Percentiles rank a stretch among this genome's conserved stretches.
phyloP scores from a whole-genome alignment of 2,888 invertebrate genomes.

The Spatulosminthurus flaviceps region DNA sequence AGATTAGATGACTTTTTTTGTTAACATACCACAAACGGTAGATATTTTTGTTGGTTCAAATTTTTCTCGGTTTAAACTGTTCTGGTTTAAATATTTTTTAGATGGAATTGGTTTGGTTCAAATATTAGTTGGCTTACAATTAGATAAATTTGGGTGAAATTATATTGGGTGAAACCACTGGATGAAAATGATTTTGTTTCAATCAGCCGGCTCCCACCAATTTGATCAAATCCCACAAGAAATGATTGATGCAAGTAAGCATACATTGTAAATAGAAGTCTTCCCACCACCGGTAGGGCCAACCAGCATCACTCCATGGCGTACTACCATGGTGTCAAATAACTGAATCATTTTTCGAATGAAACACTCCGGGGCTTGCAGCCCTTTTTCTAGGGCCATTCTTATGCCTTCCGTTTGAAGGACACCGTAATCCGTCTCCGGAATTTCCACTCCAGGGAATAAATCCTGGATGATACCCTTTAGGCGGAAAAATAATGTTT shows the following conservation, averaged over 20 bases:
- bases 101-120: too few species aligned
- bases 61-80: too few species aligned
- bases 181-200: too few species aligned
- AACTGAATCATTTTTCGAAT: conserved; percentile 83
- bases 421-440: conserved; percentile 80
- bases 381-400: conserved; percentile 69
- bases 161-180: too few species aligned
- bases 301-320: conserved; percentile 92
- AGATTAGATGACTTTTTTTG: too few species aligned
- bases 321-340: conserved; percentile 88
- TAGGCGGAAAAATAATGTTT: conserved; percentile 54
- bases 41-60: too few species aligned
- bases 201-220: too few species aligned
- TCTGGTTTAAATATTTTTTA: too few species aligned
- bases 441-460: conserved; percentile 83
- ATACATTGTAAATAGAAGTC: conserved; percentile 77
- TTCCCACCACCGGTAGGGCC: conserved; percentile 91
- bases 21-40: too few species aligned
- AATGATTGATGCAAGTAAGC: conserved; percentile 50
- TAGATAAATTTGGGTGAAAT: too few species aligned
- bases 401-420: conserved; percentile 74
- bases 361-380: conserved; percentile 76
- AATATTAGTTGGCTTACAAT: too few species aligned
- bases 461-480: conserved; percentile 87
- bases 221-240: too few species aligned